Base-by-base conservation (phyloP, 2,888 invertebrate genomes). In the Temnothorax ravouxi region DNA sequence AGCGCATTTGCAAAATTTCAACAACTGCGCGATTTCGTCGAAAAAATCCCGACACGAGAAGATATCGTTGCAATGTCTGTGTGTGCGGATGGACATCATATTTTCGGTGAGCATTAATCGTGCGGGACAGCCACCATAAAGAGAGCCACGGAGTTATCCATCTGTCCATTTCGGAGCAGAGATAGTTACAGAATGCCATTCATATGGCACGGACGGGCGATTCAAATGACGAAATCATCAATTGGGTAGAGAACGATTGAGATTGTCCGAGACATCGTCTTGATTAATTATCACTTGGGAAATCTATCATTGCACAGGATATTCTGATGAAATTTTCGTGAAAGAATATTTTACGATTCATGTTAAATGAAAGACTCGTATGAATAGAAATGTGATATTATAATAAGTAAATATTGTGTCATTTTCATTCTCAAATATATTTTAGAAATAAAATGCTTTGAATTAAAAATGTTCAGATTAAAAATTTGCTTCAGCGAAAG, bases 81-180 rank as follows among this genome's bases (percentile, higher is more conserved):
- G 21, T n/a, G 54, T 13, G 13, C 44, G 38, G 29, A 41, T 56
- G 56, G 25, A 83, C 54, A 61, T 80, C 72, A 61, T 72, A 59
- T 74, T 81, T 86, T 69, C 18, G 77, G 38, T 64, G 74, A 81
- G 82, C 83, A 72, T 84, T 89, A 89, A 87, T 87, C 83, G 76
- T n/a, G 13, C 64, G 29, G 18, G 83, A 79, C 87, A 86, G 83
- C 21, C 41, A 61, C 34, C 47, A 81, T 80, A 88, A 87, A 76
- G 88, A 54, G 71, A 61, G 50, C 15, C 21, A 64, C 69, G 62
- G 54, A 83, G 61, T 83, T 66, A 83, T 83, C 21, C 67, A 74
- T 75, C 80, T 52, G 79, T 66, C 38, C 18, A 80, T n/a, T 61
- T 84, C 50, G 56, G 41, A 64, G 44, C 66, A n/a, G 29, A 29